Base-by-base conservation (phyloP, 2,888 invertebrate species). In the Noctua comes region DNA sequence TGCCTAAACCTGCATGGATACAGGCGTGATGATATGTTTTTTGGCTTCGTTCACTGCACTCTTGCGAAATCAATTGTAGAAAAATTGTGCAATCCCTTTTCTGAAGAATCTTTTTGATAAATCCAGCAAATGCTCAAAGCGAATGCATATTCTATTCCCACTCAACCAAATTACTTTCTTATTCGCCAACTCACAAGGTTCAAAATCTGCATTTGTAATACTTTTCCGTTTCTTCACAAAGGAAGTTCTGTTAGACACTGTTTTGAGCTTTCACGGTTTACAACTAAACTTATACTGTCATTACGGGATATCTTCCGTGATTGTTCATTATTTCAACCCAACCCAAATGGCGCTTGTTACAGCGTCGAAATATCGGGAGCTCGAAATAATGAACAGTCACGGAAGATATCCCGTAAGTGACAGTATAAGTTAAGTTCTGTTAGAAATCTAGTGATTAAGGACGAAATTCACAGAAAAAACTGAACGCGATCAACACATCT, bases 361-460 rank as follows among this genome's bases (percentile, higher is more conserved):
- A n/a, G n/a, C n/a, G n/a, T n/a, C n/a, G n/a, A n/a, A n/a, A n/a
- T n/a, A n/a, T n/a, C n/a, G n/a, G n/a, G n/a, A n/a, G n/a, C n/a
- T n/a, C n/a, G n/a, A n/a, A n/a, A n/a, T n/a, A n/a, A n/a, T n/a
- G n/a, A n/a, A n/a, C n/a, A n/a, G n/a, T n/a, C n/a, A n/a, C n/a
- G n/a, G n/a, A n/a, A n/a, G n/a, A n/a, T n/a, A n/a, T n/a, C n/a
- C n/a, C n/a, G n/a, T n/a, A n/a, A n/a, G n/a, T n/a, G n/a, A n/a
- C n/a, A n/a, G n/a, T n/a, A n/a, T n/a, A n/a, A n/a, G n/a, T n/a
- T n/a, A 31, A 36, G 31, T 21, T 64, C 10, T 31, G 21, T 62
- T 10, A 10, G 18, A 27, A 27, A 57, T n/a, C 59, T 59, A 1
- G 2, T 0, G 27, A 27, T 7, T 1, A 0, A 27, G 2, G 8